Conservation (phyloP, 2,888 invertebrate species). For the Calameuta filiformis region DNA sequence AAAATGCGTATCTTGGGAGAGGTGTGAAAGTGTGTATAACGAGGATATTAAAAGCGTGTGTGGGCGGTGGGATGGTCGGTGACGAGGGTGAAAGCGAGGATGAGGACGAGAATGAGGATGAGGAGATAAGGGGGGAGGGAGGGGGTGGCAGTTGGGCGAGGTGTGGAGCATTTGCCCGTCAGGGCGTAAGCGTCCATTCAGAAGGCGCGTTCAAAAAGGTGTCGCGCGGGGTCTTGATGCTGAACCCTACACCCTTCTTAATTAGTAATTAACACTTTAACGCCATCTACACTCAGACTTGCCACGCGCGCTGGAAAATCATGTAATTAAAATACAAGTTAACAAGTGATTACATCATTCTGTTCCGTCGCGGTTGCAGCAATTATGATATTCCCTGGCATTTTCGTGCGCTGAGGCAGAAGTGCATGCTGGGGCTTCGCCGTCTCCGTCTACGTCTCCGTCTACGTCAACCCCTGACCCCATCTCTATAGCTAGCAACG, state of each 20-base stretch:
- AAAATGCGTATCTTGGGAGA: slow-evolving; percentile 29
- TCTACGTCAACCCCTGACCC: neutral
- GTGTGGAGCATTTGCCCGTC: slow-evolving; percentile 56
- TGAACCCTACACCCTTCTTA: slow-evolving; percentile 58
- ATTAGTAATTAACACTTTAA: slow-evolving; percentile 66
- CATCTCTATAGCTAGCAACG: neutral
- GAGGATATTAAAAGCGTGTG: slow-evolving; percentile 18
- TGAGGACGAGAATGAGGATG: neutral
- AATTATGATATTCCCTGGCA: slow-evolving; percentile 30
- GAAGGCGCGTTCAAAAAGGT: slow-evolving; percentile 62
- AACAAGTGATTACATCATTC: slow-evolving; percentile 48
- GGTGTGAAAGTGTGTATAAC: slow-evolving; percentile 54
- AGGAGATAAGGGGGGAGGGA: slow-evolving; percentile 13
- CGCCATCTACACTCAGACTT: slow-evolving; percentile 54
- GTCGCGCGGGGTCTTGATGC: slow-evolving; percentile 58
- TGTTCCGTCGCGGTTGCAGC: slow-evolving; percentile 33
- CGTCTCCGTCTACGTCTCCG: neutral
- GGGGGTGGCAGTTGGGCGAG: slow-evolving; percentile 31
- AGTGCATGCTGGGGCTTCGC: neutral
- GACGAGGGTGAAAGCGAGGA: neutral
- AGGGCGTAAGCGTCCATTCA: slow-evolving; percentile 61
- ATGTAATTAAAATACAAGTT: slow-evolving; percentile 52
- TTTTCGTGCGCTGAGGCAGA: neutral
- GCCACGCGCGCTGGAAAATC: slow-evolving; percentile 44
- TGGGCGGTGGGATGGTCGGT: slow-evolving; percentile 19